These are phyloP conservation scores for Chymomyza costata DNA, from an alignment of 1,140 invertebrate genomes.

Conservation along the genomic window DNA sequence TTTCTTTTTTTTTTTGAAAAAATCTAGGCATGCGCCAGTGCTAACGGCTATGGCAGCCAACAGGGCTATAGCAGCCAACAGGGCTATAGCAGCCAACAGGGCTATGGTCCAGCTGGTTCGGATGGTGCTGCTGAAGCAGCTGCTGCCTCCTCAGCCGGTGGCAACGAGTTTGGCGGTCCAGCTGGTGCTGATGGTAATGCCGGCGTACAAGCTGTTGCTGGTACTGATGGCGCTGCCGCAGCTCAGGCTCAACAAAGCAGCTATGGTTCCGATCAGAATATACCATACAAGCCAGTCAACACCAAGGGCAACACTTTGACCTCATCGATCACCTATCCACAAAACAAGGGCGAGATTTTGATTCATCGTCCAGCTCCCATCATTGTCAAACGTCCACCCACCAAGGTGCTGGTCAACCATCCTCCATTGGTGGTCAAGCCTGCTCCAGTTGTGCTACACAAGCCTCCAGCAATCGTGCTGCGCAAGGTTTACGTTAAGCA, in stretches of 20 bases:
- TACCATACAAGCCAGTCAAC: constrained; percentile 63
- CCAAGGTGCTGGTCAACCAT: constrained; percentile 71
- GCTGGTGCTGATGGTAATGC: constrained; percentile 21
- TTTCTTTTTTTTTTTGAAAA: constrained; percentile 5
- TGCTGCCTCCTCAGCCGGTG: constrained; percentile 2
- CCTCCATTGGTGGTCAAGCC: constrained; percentile 73
- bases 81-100: constrained; percentile 32
- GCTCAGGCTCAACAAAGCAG: constrained; percentile 51
- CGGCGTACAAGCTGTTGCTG: constrained; percentile 23
- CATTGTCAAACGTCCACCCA: constrained; percentile 71
- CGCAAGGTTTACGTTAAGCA: constrained; percentile 73
- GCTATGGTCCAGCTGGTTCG: constrained; percentile 28
- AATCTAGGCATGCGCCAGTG: constrained; percentile 61
- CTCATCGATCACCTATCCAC: constrained; percentile 68
- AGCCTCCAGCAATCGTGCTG: constrained; percentile 72
- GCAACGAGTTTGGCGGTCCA: constrained; percentile 28
- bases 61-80: constrained; percentile 8
- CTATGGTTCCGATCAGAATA: constrained; percentile 61
- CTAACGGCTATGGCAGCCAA: constrained; percentile 39
- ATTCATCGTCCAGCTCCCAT: constrained; percentile 72
- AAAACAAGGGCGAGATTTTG: constrained; percentile 73
- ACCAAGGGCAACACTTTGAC: constrained; percentile 66
- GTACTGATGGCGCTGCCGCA: constrained; percentile 41
- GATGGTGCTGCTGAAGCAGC: constrained; percentile 35
- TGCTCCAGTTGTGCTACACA: constrained; percentile 71